Percentiles rank a stretch among this genome's conserved stretches.
Evolutionary conservation across 2,888 invertebrate genomes (phyloP).

Genomic region (Nebria salina): DNA sequence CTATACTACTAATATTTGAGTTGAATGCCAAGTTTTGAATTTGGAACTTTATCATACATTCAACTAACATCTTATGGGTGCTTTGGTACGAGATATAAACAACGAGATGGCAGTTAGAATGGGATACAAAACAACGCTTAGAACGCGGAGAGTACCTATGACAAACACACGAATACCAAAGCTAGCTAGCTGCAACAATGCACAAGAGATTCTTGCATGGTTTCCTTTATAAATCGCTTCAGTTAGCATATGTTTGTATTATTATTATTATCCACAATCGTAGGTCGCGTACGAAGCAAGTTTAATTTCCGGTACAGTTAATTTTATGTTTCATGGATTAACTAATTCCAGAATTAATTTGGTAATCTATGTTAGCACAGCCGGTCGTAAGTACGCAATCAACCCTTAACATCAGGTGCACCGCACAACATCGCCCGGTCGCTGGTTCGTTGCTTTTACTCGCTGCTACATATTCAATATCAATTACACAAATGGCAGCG

Average conservation of each 20-base stretch:
- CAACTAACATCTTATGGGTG: not conserved
- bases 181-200: conserved; percentile 28
- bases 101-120: not conserved
- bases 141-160: not conserved
- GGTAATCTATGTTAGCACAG: conserved; percentile 47
- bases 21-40: too few relatives aligned
- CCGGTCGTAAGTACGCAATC: conserved; percentile 46
- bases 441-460: not conserved
- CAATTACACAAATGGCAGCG: conserved; percentile 46
- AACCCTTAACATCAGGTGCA: conserved; percentile 47
- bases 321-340: conserved; percentile 47
- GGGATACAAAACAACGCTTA: not conserved
- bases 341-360: conserved; percentile 47
- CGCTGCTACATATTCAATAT: conserved; percentile 44
- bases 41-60: not conserved
- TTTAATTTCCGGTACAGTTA: conserved; percentile 47
- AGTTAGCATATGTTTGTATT: conserved; percentile 46
- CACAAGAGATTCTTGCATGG: conserved; percentile 42
- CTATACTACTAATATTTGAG: too few relatives aligned
- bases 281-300: conserved; percentile 40
- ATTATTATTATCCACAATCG: conserved; percentile 44
- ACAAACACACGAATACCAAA: not conserved
- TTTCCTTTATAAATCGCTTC: conserved; percentile 45
- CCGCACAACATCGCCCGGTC: conserved; percentile 27
- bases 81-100: not conserved